These are phyloP conservation scores for Mareca penelope DNA, from an alignment of 2,797 vertebrate genomes.

Conservation along the genomic window DNA sequence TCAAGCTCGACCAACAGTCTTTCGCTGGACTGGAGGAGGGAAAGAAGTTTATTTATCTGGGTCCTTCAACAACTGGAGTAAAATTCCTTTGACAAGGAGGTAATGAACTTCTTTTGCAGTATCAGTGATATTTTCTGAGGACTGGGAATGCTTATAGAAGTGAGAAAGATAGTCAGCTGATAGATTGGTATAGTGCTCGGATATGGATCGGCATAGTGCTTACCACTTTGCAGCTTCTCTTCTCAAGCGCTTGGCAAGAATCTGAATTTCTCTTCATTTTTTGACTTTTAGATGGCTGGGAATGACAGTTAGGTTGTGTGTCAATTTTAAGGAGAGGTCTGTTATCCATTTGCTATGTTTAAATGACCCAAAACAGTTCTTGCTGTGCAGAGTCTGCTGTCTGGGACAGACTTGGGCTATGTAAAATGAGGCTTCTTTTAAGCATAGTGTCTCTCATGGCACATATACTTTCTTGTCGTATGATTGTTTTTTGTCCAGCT, in stretches of 20 bases:
- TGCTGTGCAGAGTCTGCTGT: background rate
- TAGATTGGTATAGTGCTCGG: background rate
- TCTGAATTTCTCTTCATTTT: background rate
- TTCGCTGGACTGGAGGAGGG: constrained; percentile 89
- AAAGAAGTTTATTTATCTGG: constrained; percentile 95
- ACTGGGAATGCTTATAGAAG: background rate
- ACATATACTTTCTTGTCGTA: background rate
- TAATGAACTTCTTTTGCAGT: constrained; percentile 55
- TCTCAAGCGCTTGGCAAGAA: background rate
- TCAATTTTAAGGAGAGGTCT: background rate
- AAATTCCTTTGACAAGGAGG: constrained; percentile 96
- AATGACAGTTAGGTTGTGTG: background rate
- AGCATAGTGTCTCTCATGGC: background rate
- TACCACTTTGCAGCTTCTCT: background rate
- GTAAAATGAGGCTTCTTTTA: background rate
- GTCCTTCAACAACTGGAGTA: constrained; percentile 97
- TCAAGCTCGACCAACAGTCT: constrained; percentile 90
- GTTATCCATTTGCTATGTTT: accelerated
- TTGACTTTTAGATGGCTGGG: background rate
- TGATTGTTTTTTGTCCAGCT: background rate
- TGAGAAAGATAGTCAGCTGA: background rate
- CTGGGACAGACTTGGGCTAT: background rate
- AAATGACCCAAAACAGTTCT: background rate
- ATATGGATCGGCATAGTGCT: background rate
- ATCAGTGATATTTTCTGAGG: accelerated